Conservation (phyloP, 2,888 invertebrate genomes). For the Cyclophora albipunctata region DNA sequence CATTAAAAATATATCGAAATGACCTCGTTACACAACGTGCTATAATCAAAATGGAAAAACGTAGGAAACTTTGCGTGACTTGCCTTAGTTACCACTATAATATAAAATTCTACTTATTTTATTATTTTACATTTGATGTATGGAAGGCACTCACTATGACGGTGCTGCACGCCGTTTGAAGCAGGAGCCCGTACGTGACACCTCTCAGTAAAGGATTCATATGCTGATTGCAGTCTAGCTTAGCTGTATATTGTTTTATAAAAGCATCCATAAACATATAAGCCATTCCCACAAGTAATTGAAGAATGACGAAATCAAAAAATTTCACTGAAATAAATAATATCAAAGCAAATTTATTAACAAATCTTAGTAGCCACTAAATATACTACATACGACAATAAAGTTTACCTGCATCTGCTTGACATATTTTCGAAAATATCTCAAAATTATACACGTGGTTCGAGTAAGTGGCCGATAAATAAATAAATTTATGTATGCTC, state of each 20-base stretch:
- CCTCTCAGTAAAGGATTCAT: slow-evolving; percentile 51
- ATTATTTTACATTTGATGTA: no score
- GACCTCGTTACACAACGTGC: no score
- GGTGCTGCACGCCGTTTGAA: slow-evolving; percentile 42
- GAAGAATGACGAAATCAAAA: slow-evolving; percentile 37
- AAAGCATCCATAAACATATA: slow-evolving; percentile 60
- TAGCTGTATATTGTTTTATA: slow-evolving; percentile 50
- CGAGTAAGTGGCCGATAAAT: slow-evolving; percentile 32
- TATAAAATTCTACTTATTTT: no score
- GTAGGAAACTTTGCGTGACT: no score
- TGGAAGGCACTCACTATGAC: slow-evolving; percentile 36
- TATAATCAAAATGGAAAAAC: no score
- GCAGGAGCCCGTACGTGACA: slow-evolving; percentile 38
- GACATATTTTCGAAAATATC: slow-evolving; percentile 41
- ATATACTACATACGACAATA: no score
- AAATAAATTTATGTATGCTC: slow-evolving; percentile 40
- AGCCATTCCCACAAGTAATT: slow-evolving; percentile 40
- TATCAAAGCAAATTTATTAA: not conserved
- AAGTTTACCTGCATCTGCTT: slow-evolving; percentile 21
- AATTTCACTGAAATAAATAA: slow-evolving; percentile 38
- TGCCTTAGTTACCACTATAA: no score
- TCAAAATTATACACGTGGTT: slow-evolving; percentile 35
- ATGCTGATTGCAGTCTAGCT: slow-evolving; percentile 32
- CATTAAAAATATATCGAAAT: no score
- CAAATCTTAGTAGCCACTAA: no score